These are phyloP conservation scores for Portevinia maculata DNA, from an alignment of 2,888 invertebrate genomes.

Conservation along the genomic window DNA sequence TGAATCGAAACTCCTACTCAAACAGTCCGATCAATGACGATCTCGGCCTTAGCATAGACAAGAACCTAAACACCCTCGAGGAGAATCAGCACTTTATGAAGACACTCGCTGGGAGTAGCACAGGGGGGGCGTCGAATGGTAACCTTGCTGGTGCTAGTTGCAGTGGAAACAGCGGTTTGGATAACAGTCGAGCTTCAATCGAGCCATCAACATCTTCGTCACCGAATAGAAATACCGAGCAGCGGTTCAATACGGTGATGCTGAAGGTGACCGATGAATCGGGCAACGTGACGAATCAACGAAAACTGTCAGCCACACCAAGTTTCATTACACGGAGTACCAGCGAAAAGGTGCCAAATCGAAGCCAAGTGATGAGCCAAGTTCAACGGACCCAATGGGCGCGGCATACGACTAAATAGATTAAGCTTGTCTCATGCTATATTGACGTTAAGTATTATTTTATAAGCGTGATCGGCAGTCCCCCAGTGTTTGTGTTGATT, in stretches of 20 bases:
- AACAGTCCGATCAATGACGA: conserved; percentile 80
- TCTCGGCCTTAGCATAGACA: conserved; percentile 80
- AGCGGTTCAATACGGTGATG: conserved; percentile 83
- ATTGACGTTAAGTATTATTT: conserved; percentile 68
- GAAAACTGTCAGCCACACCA: conserved; percentile 84
- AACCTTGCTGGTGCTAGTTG: conserved; percentile 78
- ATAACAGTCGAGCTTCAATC: conserved; percentile 77
- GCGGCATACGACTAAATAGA: conserved; percentile 92
- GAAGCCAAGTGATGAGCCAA: conserved; percentile 93
- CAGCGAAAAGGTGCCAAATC: conserved; percentile 93
- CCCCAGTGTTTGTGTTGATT: conserved; percentile 39
- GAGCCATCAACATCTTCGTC: conserved; percentile 79
- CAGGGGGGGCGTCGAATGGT: conserved; percentile 81
- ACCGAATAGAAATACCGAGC: conserved; percentile 78
- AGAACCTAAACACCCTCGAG: conserved; percentile 83
- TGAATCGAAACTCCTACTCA: conserved; percentile 81
- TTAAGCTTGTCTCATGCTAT: conserved; percentile 2
- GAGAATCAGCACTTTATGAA: conserved; percentile 87
- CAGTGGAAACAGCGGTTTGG: conserved; percentile 79
- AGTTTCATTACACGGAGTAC: conserved; percentile 90
- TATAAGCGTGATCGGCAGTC: conserved; percentile 43
- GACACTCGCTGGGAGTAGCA: conserved; percentile 84
- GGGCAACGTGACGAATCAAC: conserved; percentile 82
- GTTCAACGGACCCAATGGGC: conserved; percentile 93
- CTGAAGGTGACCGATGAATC: conserved; percentile 85